Evolutionary conservation across 1,140 invertebrate genomes (phyloP), one percentile per base, ranked within the genome.

Genomic region (Scaptomyza pallida): DNA sequence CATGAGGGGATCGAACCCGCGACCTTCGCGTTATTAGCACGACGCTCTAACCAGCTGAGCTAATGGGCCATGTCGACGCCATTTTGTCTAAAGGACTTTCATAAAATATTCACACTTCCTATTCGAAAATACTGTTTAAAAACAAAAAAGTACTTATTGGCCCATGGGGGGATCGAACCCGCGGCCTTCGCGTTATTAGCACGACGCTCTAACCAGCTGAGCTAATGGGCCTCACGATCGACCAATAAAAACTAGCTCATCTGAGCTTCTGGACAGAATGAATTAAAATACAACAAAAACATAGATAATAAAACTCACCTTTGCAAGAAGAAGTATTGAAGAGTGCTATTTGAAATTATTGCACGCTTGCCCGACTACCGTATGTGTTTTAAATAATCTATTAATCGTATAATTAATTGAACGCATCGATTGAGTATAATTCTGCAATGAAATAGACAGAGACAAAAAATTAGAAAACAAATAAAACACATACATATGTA

Each of bases 11-110:
- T 93, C 93, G 92, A 93, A 93, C 92, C 92, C 92, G 91, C 92
- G 92, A 92, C 92, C 92, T 93, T 93, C 93, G 93, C 93, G 93
- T 93, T 93, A 92, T 92, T 92, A 92, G 92, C 92, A 92, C 92
- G 92, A 92, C 92, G 92, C 92, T 92, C 92, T 92, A 92, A 92
- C 92, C 92, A 92, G 82, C 92, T 92, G 92, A 92, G 92, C 92
- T 92, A 92, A 92, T 92, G 91, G 91, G 92, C 92, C 92, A 2
- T n/a, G 3, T 12, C 19, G 30, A 47, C 41, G 15, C 41, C 21
- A 61, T 47, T 4, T 47, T 61, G 56, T 51, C 5, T 52, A 1
- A 6, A 52, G 19, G 40, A 30, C 10, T 2, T 16, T 21, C 2
- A 54, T 35, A 13, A 55, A 47, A 10, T 4, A 21, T 21, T 21